A percentile compares a stretch with the other conserved stretches of the same genome.
Conservation (phyloP, 2,888 invertebrate genomes). For the Lacanobia wlatinum region DNA sequence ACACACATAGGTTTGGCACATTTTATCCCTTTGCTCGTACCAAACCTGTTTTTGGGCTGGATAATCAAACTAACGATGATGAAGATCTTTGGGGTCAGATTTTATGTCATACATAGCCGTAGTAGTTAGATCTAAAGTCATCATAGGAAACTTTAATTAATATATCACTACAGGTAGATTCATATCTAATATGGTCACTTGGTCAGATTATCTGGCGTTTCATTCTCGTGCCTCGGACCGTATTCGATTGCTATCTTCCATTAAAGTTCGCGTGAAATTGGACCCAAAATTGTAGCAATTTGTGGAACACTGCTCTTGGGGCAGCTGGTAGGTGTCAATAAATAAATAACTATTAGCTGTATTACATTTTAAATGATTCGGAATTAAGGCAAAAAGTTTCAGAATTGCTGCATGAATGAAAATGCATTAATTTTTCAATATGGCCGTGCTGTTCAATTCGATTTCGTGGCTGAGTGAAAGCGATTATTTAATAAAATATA, state of each 20-base stretch:
- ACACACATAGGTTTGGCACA: no score
- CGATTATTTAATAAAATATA: slow-evolving; percentile 1
- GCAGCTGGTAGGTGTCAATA: slow-evolving; percentile 15
- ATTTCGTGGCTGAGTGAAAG: slow-evolving; percentile 18
- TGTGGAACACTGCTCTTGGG: slow-evolving; percentile 22
- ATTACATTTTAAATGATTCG: slow-evolving; percentile 35
- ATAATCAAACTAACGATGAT: no score
- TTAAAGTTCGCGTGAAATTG: slow-evolving; percentile 33
- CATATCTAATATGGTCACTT: not conserved
- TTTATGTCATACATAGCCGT: not conserved
- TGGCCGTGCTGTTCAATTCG: slow-evolving; percentile 14
- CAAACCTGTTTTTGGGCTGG: no score
- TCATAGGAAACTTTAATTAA: not conserved
- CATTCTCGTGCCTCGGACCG: slow-evolving; percentile 1
- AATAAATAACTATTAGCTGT: slow-evolving; percentile 33
- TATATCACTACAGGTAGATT: not conserved
- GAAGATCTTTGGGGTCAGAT: no score
- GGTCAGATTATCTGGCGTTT: slow-evolving; percentile 11
- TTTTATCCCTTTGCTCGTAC: not conserved
- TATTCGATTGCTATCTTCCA: slow-evolving; percentile 34
- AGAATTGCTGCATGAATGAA: not conserved
- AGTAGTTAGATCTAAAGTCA: not conserved
- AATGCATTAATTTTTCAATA: slow-evolving; percentile 31
- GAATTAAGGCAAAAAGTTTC: slow-evolving; percentile 24
- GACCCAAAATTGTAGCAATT: slow-evolving; percentile 49